Conservation (phyloP, 2,888 invertebrate genomes). For the Boloria euphrosyne region DNA sequence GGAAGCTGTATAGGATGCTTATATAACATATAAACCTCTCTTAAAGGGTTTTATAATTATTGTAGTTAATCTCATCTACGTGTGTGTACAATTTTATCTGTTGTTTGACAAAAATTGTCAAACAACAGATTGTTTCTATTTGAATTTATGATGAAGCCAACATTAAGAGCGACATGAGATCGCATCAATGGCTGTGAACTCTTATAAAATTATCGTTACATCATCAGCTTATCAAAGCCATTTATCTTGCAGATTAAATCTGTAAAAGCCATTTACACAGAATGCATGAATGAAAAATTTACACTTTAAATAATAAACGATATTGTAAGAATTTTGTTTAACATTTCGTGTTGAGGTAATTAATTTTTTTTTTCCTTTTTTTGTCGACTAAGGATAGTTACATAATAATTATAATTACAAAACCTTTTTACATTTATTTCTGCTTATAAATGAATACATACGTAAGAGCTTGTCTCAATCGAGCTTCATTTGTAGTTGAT, state of each 20-base stretch:
- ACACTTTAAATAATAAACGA: conserved; percentile 9
- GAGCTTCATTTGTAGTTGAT: conserved; percentile 30
- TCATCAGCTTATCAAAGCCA: conserved; percentile 29
- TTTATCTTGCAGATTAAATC: conserved; percentile 37
- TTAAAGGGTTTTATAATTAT: too few relatives aligned
- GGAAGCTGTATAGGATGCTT: neutral
- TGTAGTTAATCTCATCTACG: too few relatives aligned
- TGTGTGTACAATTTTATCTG: too few relatives aligned
- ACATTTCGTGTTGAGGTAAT: conserved; percentile 6
- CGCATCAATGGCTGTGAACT: conserved; percentile 16
- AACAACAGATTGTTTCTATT: neutral
- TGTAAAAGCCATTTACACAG: conserved; percentile 21
- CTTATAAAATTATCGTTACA: conserved; percentile 33
- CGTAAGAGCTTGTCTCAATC: conserved; percentile 8
- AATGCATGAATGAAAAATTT: conserved; percentile 27
- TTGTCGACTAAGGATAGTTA: neutral
- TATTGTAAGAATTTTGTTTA: conserved; percentile 9
- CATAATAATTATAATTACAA: neutral
- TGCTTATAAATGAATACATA: conserved; percentile 8
- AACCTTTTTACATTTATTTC: neutral
- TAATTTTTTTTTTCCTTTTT: conserved; percentile 11
- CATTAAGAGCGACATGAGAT: conserved; percentile 21
- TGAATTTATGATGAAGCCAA: neutral
- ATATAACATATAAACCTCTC: neutral
- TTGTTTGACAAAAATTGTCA: too few relatives aligned